These are phyloP conservation scores for Epinephelus lanceolatus DNA, from an alignment of 2,113 vertebrate species.

Conservation along the genomic window DNA sequence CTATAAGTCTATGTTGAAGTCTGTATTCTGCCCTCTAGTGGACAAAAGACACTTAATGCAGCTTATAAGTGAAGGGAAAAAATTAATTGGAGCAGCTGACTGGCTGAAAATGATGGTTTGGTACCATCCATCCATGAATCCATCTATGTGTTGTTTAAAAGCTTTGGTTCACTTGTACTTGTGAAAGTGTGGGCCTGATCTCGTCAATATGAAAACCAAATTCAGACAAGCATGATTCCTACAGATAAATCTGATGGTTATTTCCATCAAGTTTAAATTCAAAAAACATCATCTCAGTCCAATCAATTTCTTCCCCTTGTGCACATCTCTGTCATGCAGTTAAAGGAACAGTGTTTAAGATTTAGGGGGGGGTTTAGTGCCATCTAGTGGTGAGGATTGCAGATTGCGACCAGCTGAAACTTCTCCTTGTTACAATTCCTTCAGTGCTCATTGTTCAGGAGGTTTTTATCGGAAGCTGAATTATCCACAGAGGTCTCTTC, in stretches of 20 bases:
- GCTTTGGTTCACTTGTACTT: not conserved
- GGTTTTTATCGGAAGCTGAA: too few relatives aligned
- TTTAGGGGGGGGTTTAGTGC: too few relatives aligned
- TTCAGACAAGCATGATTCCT: too few relatives aligned
- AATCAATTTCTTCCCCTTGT: not conserved
- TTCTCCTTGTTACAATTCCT: too few relatives aligned
- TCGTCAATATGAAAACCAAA: not conserved
- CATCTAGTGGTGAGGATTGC: too few relatives aligned
- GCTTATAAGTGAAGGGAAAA: not conserved
- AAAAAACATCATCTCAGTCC: not conserved
- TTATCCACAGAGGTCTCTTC: too few relatives aligned
- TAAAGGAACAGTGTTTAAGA: not conserved
- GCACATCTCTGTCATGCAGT: not conserved
- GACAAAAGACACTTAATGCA: not conserved
- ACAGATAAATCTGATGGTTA: not conserved
- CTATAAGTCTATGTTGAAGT: not conserved
- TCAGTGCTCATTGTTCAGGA: too few relatives aligned
- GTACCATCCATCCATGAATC: too few relatives aligned
- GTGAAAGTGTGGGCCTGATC: too few relatives aligned
- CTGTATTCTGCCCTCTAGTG: slow-evolving; percentile 24
- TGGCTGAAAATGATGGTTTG: not conserved
- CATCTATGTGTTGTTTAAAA: not conserved
- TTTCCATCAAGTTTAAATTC: not conserved
- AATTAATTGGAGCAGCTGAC: not conserved
- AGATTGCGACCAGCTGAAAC: too few relatives aligned